phyloP scores from a whole-genome alignment of 2,113 vertebrate species.

The Triplophysa rosa region DNA sequence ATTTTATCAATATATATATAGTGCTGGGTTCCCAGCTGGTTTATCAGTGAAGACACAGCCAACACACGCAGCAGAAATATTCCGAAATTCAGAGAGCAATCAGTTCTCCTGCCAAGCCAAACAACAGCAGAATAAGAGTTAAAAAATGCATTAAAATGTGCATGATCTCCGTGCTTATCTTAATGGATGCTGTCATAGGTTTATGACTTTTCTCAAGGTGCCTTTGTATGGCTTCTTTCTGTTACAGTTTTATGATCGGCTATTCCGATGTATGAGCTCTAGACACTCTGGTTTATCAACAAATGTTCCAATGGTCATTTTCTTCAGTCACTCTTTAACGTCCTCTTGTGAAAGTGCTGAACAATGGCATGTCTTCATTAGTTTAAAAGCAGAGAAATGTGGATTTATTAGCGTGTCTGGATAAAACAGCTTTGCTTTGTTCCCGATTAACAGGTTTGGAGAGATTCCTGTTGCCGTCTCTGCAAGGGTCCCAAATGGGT shows the following conservation, averaged over 20 bases:
- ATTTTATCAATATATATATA: not conserved
- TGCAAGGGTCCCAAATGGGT: conserved; percentile 49
- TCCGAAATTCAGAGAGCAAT: conserved; percentile 4
- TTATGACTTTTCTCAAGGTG: conserved; percentile 8
- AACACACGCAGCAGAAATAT: conserved; percentile 1
- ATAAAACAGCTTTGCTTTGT: conserved; percentile 59
- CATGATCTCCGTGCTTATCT: not conserved
- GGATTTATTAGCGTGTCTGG: conserved; percentile 47
- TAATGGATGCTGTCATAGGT: not conserved
- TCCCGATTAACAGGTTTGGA: conserved; percentile 52
- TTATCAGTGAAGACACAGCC: not conserved
- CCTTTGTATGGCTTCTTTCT: conserved; percentile 9
- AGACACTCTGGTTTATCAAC: not conserved
- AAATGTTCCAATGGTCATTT: conserved; percentile 4
- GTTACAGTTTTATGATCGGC: not conserved
- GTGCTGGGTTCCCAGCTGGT: not conserved
- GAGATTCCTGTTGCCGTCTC: conserved; percentile 48
- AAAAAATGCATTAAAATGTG: not conserved
- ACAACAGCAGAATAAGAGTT: not conserved
- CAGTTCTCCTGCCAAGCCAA: conserved; percentile 10
- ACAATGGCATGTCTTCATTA: conserved; percentile 38
- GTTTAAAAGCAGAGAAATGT: conserved; percentile 51
- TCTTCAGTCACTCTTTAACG: conserved; percentile 41
- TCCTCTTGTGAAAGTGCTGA: conserved; percentile 39
- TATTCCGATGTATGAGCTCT: not conserved